Evolutionary conservation across 2,113 vertebrate genomes (phyloP).

Genomic region (Mastomys natalensis): DNA sequence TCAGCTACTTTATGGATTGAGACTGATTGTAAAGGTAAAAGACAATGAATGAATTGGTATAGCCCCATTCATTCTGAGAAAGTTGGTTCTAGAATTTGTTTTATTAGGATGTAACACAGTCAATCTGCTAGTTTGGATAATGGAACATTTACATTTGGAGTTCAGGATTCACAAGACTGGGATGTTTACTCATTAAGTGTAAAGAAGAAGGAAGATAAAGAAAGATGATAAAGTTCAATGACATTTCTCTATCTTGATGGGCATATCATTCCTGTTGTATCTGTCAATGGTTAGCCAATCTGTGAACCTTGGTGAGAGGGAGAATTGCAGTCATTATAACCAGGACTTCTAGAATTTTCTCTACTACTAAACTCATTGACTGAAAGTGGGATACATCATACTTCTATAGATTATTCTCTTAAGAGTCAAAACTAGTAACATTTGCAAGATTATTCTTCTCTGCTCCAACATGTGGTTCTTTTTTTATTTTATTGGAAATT

Average conservation of each 20-base stretch:
- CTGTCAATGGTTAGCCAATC: not conserved
- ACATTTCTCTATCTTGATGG: not conserved
- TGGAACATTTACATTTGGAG: slow-evolving; percentile 23
- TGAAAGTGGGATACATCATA: not conserved
- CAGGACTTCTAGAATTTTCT: not conserved
- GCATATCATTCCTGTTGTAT: not conserved
- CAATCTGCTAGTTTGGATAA: not conserved
- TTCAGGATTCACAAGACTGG: not conserved
- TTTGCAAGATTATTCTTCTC: slow-evolving; percentile 41
- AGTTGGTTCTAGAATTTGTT: slow-evolving; percentile 24
- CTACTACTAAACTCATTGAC: slow-evolving; percentile 10
- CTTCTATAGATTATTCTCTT: slow-evolving; percentile 12
- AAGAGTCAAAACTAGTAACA: slow-evolving; percentile 22
- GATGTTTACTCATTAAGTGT: not conserved
- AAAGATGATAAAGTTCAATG: not conserved
- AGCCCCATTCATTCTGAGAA: slow-evolving; percentile 1
- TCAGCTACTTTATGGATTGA: slow-evolving; percentile 27
- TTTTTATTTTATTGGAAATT: too few species aligned
- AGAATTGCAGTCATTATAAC: not conserved
- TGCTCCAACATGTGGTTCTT: not conserved
- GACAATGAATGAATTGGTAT: not conserved
- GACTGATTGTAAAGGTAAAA: slow-evolving; percentile 17
- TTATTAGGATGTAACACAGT: not conserved
- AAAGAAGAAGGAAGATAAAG: not conserved
- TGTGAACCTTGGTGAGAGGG: not conserved